Evolutionary conservation across 2,888 invertebrate genomes (phyloP).

Genomic region (Tenodera sinensis): DNA sequence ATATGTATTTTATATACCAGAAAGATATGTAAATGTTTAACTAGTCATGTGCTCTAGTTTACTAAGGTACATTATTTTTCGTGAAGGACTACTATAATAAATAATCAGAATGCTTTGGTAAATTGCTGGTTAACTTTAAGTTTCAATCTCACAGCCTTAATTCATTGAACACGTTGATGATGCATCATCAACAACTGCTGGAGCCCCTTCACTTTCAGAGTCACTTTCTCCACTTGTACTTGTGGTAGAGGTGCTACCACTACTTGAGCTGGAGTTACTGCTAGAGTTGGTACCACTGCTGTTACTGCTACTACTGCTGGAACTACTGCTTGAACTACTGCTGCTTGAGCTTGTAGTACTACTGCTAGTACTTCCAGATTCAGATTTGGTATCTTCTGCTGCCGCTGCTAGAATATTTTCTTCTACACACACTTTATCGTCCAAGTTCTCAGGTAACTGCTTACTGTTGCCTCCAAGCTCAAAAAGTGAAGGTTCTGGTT

Average conservation of each 20-base stretch:
- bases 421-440: conserved; percentile 25
- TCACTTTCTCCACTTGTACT: conserved; percentile 11
- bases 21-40: conserved; percentile 13
- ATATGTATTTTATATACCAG: not conserved
- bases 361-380: conserved; percentile 8
- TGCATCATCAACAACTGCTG: not conserved
- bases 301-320: not conserved
- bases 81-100: not conserved
- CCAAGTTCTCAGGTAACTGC: not conserved
- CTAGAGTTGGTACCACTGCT: not conserved
- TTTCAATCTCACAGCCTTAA: not conserved
- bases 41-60: not conserved
- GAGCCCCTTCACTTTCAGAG: not conserved
- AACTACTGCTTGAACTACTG: not conserved
- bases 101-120: not conserved
- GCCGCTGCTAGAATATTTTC: not conserved
- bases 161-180: not conserved
- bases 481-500: not conserved
- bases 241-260: not conserved
- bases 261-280: not conserved
- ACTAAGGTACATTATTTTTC: not conserved
- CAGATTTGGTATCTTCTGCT: conserved; percentile 3
- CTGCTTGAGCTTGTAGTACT: not conserved
- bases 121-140: not conserved
- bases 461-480: conserved; percentile 12